Base-by-base conservation (phyloP, 1,140 invertebrate genomes). In the Vanessa tameamea region DNA sequence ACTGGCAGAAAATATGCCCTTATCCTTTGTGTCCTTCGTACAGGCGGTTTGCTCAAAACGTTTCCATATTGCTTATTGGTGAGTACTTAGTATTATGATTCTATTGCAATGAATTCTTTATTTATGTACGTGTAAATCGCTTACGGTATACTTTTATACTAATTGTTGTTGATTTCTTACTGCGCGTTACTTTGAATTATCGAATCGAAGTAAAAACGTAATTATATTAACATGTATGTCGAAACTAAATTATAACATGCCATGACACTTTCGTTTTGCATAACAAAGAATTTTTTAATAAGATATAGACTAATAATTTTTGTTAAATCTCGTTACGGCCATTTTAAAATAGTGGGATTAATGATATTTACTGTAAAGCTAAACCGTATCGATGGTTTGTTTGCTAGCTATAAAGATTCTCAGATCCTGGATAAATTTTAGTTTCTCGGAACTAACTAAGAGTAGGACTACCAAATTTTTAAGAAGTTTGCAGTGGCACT, bases 21-120 rank as follows among this genome's bases (percentile, higher is more conserved):
- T 96, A 96, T 81, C 96, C 96, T 20, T 95, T 97, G 82, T 97
- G 96, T 82, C 96, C 96, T 7, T 96, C 95, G 3, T 97, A 96
- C 86, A 93, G 96, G 66, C 96, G 96, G 84, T 95, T 97, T 82
- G 96, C 96, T 5, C 93, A 96, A 64, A 92, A 96, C 2, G 55
- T 96, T 31, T 94, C 96, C 53, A 90, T 97, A 12, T 91, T 95
- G 72, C 82, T 96, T 43, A 94, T 97, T 78, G 94, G 94, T 94
- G 83, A 92, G 87, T 84, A 16, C 2, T 6, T 43, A 43, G 1
- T 43, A 1, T 43, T 43, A 43, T 43, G 7, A 43, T 43, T 43
- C 7, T 11, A 43, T 43, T 9, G 9, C 37, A 43, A 5, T 43
- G 37, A 43, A 0, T 43, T 43, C 1, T 9, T 43, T 43, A 11